These are phyloP conservation scores for Salarias fasciatus DNA, from an alignment of 2,797 vertebrate species.

Conservation along the genomic window DNA sequence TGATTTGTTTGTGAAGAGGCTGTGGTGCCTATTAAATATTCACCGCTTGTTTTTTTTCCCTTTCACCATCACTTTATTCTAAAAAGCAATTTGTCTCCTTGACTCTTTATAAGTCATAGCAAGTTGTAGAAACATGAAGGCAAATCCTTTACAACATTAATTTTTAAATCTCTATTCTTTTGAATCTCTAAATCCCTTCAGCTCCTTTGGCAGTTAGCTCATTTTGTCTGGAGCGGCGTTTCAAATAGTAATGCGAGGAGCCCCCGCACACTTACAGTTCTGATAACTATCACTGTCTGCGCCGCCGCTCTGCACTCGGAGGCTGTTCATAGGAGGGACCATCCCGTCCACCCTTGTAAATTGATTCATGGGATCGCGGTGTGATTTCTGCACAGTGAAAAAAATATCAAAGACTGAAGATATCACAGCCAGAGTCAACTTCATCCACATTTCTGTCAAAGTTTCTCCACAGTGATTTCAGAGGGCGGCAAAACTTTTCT, in stretches of 20 bases:
- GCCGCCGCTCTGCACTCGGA: constrained; percentile 36
- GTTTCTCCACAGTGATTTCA: constrained; percentile 69
- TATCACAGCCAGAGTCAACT: constrained; percentile 65
- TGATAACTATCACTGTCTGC: constrained; percentile 64
- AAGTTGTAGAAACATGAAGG: constrained; percentile 76
- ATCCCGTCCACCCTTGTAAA: constrained; percentile 59
- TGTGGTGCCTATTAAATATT: constrained; percentile 81
- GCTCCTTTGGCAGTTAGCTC: constrained; percentile 74
- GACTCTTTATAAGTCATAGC: constrained; percentile 68
- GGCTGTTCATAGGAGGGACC: constrained; percentile 62
- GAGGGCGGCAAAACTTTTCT: constrained; percentile 63
- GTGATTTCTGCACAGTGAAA: constrained; percentile 49
- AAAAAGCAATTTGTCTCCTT: constrained; percentile 77
- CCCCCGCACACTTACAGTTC: constrained; percentile 48
- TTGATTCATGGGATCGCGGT: constrained; percentile 65
- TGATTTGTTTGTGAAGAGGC: constrained; percentile 82
- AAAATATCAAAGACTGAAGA: constrained; percentile 65
- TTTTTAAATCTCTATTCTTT: constrained; percentile 80
- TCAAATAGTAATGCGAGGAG: constrained; percentile 72
- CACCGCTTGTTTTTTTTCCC: constrained; percentile 75
- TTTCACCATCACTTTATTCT: constrained; percentile 78
- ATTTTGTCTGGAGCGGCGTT: constrained; percentile 67
- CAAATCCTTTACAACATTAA: constrained; percentile 76
- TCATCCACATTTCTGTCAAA: constrained; percentile 65
- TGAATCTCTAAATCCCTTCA: constrained; percentile 76